A percentile compares a stretch with the other conserved stretches of the same genome.
Evolutionary conservation across 2,113 vertebrate genomes (phyloP).

Genomic region (Mastomys natalensis): DNA sequence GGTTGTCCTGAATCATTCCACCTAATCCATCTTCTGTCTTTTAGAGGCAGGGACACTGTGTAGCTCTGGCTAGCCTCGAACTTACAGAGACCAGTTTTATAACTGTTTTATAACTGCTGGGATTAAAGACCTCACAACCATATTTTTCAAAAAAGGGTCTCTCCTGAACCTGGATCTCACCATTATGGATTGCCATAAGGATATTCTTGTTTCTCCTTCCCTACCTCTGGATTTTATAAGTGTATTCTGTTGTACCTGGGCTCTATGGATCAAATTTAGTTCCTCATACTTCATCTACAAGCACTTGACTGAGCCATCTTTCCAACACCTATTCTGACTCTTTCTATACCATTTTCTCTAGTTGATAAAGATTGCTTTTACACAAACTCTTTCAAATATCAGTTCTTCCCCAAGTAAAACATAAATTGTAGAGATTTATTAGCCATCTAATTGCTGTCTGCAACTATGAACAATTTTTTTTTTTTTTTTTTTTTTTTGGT

Average conservation of each 20-base stretch:
- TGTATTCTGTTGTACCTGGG: background rate
- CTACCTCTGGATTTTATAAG: background rate
- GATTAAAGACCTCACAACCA: background rate
- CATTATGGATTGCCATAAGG: background rate
- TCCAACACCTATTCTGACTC: background rate
- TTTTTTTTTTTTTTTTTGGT: too few species aligned
- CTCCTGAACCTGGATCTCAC: background rate
- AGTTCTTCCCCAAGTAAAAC: slow-evolving; percentile 43
- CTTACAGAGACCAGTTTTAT: background rate
- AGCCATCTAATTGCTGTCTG: slow-evolving; percentile 18
- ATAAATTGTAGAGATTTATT: slow-evolving; percentile 48
- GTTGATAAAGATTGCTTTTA: background rate
- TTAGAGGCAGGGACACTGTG: background rate
- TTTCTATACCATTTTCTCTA: slow-evolving; percentile 14
- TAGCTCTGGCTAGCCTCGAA: background rate
- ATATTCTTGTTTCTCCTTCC: background rate
- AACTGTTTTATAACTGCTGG: background rate
- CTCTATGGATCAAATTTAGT: background rate
- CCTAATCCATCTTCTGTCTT: background rate
- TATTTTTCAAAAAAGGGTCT: background rate
- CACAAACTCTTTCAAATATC: slow-evolving; percentile 1
- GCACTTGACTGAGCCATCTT: background rate
- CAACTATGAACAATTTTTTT: slow-evolving; percentile 28
- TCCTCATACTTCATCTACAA: background rate
- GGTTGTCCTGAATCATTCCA: background rate